Percentiles rank a stretch among this genome's conserved stretches.
Evolutionary conservation across 1,140 invertebrate genomes (phyloP).

Genomic region (Halictus rubicundus): DNA sequence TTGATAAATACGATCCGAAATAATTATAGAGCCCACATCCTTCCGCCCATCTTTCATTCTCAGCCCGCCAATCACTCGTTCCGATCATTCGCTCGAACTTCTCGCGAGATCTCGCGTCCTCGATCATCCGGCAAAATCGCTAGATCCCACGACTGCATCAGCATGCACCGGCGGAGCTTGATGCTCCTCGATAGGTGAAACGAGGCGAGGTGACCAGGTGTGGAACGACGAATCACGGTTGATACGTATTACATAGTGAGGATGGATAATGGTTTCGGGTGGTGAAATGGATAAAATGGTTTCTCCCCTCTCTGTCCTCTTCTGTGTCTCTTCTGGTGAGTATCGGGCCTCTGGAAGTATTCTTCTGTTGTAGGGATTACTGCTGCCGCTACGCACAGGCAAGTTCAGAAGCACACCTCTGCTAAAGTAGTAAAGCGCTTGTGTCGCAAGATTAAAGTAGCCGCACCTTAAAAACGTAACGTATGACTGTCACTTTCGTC

Average conservation of each 20-base stretch:
- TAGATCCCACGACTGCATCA: neutral
- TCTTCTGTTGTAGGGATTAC: slow-evolving; percentile 81
- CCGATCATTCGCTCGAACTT: too few relatives aligned
- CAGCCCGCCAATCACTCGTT: too few relatives aligned
- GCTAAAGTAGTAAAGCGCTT: slow-evolving; percentile 74
- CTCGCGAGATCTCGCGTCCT: too few relatives aligned
- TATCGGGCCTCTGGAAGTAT: slow-evolving; percentile 76
- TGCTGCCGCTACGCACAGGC: slow-evolving; percentile 78
- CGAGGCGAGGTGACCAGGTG: slow-evolving; percentile 29
- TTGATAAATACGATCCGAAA: too few relatives aligned
- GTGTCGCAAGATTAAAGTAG: slow-evolving; percentile 73
- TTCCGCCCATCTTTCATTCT: too few relatives aligned
- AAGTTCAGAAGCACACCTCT: slow-evolving; percentile 76
- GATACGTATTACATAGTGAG: slow-evolving; percentile 8
- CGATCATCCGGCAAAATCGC: neutral
- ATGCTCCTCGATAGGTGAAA: slow-evolving; percentile 1
- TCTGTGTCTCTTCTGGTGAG: slow-evolving; percentile 66
- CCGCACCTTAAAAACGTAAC: slow-evolving; percentile 68
- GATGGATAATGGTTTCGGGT: slow-evolving; percentile 17
- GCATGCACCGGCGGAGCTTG: slow-evolving; percentile 19
- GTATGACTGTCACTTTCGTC: slow-evolving; percentile 64
- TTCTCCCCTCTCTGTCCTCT: slow-evolving; percentile 9
- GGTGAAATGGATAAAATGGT: slow-evolving; percentile 19
- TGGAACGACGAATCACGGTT: slow-evolving; percentile 1
- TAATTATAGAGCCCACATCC: too few relatives aligned